Evolutionary conservation across 2,888 invertebrate genomes (phyloP).

Genomic region (Danaus chrysippus): DNA sequence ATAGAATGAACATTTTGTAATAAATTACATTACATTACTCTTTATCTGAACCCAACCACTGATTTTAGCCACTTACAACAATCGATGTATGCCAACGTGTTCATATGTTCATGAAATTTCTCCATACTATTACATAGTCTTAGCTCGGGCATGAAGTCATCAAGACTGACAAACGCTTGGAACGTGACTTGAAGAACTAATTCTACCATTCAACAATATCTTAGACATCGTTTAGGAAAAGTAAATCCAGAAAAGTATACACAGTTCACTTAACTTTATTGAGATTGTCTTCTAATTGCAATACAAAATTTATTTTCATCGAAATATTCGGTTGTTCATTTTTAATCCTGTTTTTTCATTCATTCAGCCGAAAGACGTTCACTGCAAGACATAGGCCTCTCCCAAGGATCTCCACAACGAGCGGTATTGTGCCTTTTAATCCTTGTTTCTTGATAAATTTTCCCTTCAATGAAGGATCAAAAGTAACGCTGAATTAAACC

Average conservation of each 20-base stretch:
- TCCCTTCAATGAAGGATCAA: too few relatives aligned
- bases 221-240: slow-evolving; percentile 21
- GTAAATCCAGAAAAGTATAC: slow-evolving; percentile 16
- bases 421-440: too few relatives aligned
- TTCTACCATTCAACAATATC: slow-evolving; percentile 36
- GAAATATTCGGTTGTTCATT: too few relatives aligned
- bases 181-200: slow-evolving; percentile 45
- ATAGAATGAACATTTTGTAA: neutral
- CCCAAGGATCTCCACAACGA: too few relatives aligned
- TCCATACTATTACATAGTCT: slow-evolving; percentile 31
- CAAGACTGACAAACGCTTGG: slow-evolving; percentile 44
- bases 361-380: too few relatives aligned
- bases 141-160: slow-evolving; percentile 50
- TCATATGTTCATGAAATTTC: slow-evolving; percentile 1
- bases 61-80: neutral
- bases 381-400: too few relatives aligned
- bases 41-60: neutral
- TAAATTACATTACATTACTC: slow-evolving; percentile 10
- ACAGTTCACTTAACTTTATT: slow-evolving; percentile 11
- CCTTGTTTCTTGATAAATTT: too few relatives aligned
- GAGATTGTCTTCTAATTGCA: slow-evolving; percentile 1
- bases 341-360: too few relatives aligned
- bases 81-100: slow-evolving; percentile 9
- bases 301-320: too few relatives aligned
- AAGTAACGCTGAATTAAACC: too few relatives aligned